phyloP scores from a whole-genome alignment of 2,797 vertebrate species.

The Hoplostethus atlanticus region DNA sequence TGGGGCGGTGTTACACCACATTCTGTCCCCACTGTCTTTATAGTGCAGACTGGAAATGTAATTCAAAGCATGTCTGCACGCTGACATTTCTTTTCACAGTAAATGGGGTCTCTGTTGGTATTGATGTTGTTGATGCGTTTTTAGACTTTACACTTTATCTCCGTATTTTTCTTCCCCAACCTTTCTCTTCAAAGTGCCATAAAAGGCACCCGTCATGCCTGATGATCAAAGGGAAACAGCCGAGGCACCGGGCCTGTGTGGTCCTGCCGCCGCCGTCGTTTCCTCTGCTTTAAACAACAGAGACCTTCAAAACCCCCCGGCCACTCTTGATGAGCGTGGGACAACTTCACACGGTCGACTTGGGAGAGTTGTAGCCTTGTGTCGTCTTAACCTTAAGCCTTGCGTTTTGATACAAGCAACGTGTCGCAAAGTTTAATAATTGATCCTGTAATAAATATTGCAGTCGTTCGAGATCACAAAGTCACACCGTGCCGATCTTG shows the following conservation, averaged over 20 bases:
- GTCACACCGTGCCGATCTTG: conserved; percentile 1
- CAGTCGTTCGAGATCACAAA: conserved; percentile 5
- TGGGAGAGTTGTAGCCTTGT: conserved; percentile 16
- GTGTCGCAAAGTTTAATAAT: conserved; percentile 21
- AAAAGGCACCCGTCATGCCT: conserved; percentile 66
- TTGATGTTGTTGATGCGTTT: conserved; percentile 52
- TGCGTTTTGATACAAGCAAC: conserved; percentile 6
- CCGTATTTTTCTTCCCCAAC: conserved; percentile 56
- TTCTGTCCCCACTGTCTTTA: conserved; percentile 18
- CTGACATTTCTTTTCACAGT: conserved; percentile 65
- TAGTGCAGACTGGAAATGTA: conserved; percentile 10
- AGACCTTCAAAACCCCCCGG: conserved; percentile 48
- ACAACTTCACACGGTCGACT: conserved; percentile 25
- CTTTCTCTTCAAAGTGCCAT: conserved; percentile 77
- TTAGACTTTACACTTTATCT: conserved; percentile 40
- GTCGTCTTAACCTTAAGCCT: conserved; percentile 6
- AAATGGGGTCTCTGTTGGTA: conserved; percentile 35
- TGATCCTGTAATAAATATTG: conserved; percentile 14
- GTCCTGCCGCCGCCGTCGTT: conserved; percentile 67
- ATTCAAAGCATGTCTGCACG: conserved; percentile 37
- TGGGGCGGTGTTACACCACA: background rate
- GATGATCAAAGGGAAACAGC: conserved; percentile 72
- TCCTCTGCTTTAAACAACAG: conserved; percentile 60
- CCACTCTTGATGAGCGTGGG: conserved; percentile 50
- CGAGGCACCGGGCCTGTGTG: conserved; percentile 56